Evolutionary conservation across 2,888 invertebrate species (phyloP).

Genomic region (Acanthosepion pharaonis): DNA sequence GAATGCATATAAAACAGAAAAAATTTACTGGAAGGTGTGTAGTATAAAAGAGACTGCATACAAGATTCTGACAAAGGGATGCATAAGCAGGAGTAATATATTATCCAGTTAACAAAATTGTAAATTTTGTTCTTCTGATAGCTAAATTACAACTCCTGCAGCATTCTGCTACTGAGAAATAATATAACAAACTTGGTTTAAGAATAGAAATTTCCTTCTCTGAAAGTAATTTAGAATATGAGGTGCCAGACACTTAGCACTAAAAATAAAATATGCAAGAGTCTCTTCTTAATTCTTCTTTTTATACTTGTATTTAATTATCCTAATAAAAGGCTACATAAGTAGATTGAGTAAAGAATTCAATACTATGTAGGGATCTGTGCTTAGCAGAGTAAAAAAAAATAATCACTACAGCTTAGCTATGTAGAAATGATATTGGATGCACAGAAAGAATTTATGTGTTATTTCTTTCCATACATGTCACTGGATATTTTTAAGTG

Average conservation of each 20-base stretch:
- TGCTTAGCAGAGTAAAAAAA: background rate
- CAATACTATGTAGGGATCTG: background rate
- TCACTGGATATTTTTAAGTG: too few species aligned
- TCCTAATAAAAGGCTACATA: background rate
- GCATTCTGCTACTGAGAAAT: too few species aligned
- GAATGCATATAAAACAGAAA: too few species aligned
- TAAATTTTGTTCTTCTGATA: too few species aligned
- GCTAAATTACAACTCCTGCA: too few species aligned
- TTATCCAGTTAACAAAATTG: too few species aligned
- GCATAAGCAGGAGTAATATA: too few species aligned
- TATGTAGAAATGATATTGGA: background rate
- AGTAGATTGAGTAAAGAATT: background rate
- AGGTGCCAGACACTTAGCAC: background rate
- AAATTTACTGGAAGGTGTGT: too few species aligned
- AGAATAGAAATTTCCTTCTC: background rate
- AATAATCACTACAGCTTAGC: background rate
- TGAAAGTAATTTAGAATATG: background rate
- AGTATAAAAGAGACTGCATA: too few species aligned
- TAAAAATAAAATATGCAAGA: background rate
- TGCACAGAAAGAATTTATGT: background rate
- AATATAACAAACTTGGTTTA: background rate
- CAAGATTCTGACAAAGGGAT: too few species aligned
- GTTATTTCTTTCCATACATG: too few species aligned
- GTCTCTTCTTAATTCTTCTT: background rate
- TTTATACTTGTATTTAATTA: background rate